These are phyloP conservation scores for Folsomia candida DNA, from an alignment of 2,888 invertebrate genomes.

Conservation along the genomic window DNA sequence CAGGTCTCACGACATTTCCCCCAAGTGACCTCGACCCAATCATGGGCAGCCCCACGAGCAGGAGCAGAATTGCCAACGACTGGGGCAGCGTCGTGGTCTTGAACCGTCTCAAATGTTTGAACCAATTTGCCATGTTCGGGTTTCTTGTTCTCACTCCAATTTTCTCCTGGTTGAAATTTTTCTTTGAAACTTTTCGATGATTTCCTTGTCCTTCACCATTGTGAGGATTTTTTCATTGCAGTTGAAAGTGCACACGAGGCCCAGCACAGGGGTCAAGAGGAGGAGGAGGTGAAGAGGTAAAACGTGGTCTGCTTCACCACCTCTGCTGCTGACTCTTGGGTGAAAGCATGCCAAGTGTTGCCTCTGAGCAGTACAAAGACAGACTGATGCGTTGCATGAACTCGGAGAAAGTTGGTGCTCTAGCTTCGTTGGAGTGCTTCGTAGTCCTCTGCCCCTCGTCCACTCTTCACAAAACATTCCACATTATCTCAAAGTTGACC, in stretches of 20 bases:
- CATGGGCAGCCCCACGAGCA: slow-evolving; percentile 29
- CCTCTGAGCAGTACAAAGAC: not conserved
- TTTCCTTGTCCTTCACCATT: not conserved
- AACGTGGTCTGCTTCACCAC: no score
- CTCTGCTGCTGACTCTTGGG: not conserved
- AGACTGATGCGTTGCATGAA: not conserved
- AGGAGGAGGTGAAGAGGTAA: no score
- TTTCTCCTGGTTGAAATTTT: not conserved
- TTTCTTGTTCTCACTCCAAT: not conserved
- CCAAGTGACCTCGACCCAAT: slow-evolving; percentile 41
- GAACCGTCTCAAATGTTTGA: not conserved
- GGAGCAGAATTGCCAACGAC: not conserved
- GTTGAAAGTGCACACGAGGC: no score
- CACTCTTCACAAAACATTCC: no score
- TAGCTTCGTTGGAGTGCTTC: not conserved
- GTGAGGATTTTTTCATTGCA: no score
- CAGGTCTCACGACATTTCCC: slow-evolving; percentile 23
- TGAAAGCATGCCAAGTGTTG: not conserved
- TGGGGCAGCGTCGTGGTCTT: not conserved
- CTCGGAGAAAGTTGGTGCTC: slow-evolving; percentile 1
- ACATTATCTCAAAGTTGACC: no score
- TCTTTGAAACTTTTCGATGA: not conserved
- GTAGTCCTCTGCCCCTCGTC: not conserved
- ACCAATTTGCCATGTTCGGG: not conserved
- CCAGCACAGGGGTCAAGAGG: not conserved